phyloP scores from a whole-genome alignment of 2,113 vertebrate species.

The Istiophorus platypterus region DNA sequence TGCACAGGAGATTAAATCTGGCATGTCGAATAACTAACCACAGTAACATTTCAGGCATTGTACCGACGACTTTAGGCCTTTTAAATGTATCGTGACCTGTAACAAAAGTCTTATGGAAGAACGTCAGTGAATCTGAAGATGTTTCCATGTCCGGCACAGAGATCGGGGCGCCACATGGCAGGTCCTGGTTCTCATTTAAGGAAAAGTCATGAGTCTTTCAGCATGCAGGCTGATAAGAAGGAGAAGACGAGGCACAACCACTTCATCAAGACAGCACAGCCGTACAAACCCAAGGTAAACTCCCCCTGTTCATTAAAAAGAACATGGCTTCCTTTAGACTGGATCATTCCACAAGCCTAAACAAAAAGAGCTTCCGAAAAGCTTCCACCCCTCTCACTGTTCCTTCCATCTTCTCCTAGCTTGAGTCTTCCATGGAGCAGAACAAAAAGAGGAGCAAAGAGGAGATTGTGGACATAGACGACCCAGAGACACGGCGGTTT shows the following conservation, averaged over 20 bases:
- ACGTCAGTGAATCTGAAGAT: not conserved
- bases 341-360: not conserved
- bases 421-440: constrained; percentile 86
- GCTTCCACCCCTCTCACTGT: not conserved
- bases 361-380: not conserved
- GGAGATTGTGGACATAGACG: constrained; percentile 98
- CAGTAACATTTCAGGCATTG: not conserved
- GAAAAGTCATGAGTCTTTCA: constrained; percentile 94
- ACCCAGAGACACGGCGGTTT: constrained; percentile 95
- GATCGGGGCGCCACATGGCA: constrained; percentile 89
- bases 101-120: not conserved
- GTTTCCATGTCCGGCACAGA: constrained; percentile 78
- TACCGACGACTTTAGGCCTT: not conserved
- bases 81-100: not conserved
- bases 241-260: constrained; percentile 98
- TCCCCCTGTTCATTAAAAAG: not conserved
- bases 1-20: not conserved
- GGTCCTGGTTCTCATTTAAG: constrained; percentile 90
- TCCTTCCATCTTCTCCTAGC: constrained; percentile 53
- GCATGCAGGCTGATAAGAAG: constrained; percentile 96
- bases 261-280: constrained; percentile 99
- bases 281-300: constrained; percentile 96
- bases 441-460: constrained; percentile 97
- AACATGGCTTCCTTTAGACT: not conserved
- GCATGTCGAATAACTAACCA: not conserved